Base-by-base conservation (phyloP, 1,140 invertebrate species). In the Adelges cooleyi region DNA sequence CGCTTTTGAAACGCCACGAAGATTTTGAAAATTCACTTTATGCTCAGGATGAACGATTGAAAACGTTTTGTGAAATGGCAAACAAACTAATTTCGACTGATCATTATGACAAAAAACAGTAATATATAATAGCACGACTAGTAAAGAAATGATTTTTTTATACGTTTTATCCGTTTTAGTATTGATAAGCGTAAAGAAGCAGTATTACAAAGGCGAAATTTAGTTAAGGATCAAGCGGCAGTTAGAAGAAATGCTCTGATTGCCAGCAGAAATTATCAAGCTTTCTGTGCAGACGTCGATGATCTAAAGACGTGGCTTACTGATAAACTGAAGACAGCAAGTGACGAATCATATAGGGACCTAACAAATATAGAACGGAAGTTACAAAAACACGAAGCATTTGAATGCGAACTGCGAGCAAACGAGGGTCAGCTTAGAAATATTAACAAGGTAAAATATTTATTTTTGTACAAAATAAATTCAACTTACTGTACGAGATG, bases 301-400 rank as follows among this genome's bases (percentile, higher is more conserved):
- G 93, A 97, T 71, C 76, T 95, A 2, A 80, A 83, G 44, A 81
- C 81, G 15, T 99, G 95, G 94, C 85, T 98, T 65, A 80, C 84
- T 33, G 94, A 97, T 71, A 99, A 98, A 77, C 83, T 87, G 67
- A 87, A 87, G 74, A 88, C 88, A 3, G 92, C 93, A 0, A 85
- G 85, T 5, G 95, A 98, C 71, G 92, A 97, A 72, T 93, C 86
- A 59, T 96, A 95, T 73, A 81, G 90, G 25, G 94, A 98, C 72
- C 77, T 96, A 17, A 86, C 83, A 40, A 96, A 97, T 73, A 77
- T 98, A 40, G 90, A 93, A 67, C 80, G 92, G 2, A 98, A 98
- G 74, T 77, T 98, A 2, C 92, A 98, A 74, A 97, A 97, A 73
- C 95, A 99, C 73, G 93, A 98, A 75, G 95, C 95, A 0, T 98